These are phyloP conservation scores for Oreotrochilus melanogaster DNA, from an alignment of 2,113 vertebrate genomes.

Conservation along the genomic window DNA sequence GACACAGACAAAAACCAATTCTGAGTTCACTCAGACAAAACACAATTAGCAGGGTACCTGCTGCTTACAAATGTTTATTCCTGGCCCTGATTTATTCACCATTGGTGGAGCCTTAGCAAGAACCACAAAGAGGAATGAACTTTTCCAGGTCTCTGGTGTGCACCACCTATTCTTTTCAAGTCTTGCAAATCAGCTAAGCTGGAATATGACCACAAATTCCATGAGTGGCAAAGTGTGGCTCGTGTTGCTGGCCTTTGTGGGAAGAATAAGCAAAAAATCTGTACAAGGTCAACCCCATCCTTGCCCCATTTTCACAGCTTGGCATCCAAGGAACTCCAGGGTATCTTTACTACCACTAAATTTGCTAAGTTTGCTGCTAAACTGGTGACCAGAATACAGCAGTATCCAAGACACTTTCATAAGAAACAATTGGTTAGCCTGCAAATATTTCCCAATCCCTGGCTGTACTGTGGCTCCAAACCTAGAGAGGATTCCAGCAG, in stretches of 20 bases:
- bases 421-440: not conserved
- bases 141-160: not conserved
- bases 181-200: not conserved
- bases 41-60: conserved; percentile 40
- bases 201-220: not conserved
- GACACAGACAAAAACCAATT: conserved; percentile 64
- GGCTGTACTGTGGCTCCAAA: not conserved
- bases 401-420: not conserved
- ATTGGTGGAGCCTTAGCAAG: conserved; percentile 3
- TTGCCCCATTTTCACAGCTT: not conserved
- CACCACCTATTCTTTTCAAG: not conserved
- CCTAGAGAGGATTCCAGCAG: not conserved
- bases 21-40: conserved; percentile 44
- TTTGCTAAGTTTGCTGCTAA: not conserved
- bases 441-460: not conserved
- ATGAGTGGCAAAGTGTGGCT: not conserved
- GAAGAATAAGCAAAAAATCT: not conserved
- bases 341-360: not conserved
- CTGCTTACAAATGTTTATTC: conserved; percentile 24
- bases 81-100: conserved; percentile 20
- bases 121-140: conserved; percentile 4
- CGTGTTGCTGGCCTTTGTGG: not conserved
- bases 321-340: not conserved
- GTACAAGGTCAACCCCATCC: not conserved
- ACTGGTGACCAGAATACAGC: not conserved